Evolutionary conservation across 2,113 vertebrate species (phyloP).

Genomic region (Phyllostomus hastatus): DNA sequence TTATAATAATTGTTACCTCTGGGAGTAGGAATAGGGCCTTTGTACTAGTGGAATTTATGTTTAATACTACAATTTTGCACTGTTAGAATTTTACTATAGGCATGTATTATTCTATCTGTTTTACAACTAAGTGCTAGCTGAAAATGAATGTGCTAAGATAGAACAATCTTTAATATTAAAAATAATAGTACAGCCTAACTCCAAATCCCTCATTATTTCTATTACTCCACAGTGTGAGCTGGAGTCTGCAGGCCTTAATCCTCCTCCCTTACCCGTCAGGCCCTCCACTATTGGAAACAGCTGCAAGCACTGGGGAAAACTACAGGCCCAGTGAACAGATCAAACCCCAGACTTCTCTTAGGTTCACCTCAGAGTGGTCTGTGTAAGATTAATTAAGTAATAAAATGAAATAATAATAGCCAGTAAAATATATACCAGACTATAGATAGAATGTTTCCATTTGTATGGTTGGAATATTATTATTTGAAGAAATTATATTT

Average conservation of each 20-base stretch:
- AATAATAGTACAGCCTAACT: not conserved
- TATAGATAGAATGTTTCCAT: not conserved
- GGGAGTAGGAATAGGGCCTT: not conserved
- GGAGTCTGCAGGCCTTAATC: not conserved
- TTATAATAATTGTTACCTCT: not conserved
- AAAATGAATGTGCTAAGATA: not conserved
- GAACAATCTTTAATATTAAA: not conserved
- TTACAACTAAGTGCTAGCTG: not conserved
- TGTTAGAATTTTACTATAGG: not conserved
- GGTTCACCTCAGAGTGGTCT: not conserved
- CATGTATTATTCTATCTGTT: not conserved
- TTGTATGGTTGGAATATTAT: not conserved
- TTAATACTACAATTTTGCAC: not conserved
- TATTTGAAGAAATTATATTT: not conserved
- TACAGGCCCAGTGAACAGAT: not conserved
- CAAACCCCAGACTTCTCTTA: not conserved
- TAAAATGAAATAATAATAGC: not conserved
- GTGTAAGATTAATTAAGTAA: not conserved
- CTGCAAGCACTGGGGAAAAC: not conserved
- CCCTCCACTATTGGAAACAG: not conserved
- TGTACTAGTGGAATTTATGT: not conserved
- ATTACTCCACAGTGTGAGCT: not conserved
- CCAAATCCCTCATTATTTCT: not conserved
- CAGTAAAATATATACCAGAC: not conserved
- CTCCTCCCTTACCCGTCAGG: not conserved